Evolutionary conservation across 2,797 vertebrate species (phyloP).

Genomic region (Channa striata): DNA sequence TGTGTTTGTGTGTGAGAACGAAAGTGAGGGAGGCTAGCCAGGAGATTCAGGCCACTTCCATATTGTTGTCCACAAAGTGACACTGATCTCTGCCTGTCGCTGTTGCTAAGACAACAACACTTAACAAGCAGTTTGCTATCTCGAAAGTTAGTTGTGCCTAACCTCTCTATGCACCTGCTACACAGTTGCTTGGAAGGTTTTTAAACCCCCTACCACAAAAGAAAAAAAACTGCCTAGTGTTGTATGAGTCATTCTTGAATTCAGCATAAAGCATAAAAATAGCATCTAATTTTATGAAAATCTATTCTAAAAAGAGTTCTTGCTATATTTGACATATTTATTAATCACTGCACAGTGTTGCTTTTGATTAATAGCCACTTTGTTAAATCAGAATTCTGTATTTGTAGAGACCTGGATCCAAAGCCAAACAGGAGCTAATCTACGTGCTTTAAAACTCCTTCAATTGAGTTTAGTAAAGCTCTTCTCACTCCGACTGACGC

Average conservation of each 20-base stretch:
- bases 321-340: neutral
- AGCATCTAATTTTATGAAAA: too few relatives aligned
- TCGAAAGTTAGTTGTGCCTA: neutral
- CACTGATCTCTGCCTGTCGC: conserved; percentile 17
- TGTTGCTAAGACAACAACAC: conserved; percentile 46
- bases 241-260: conserved; percentile 41
- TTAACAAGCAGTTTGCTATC: conserved; percentile 16
- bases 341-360: neutral
- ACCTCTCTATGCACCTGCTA: conserved; percentile 38
- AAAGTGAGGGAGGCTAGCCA: conserved; percentile 16
- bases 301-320: neutral
- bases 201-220: neutral
- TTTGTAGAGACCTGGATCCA: conserved; percentile 13
- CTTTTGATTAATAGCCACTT: neutral
- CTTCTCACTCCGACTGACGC: conserved; percentile 37
- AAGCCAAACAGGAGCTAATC: conserved; percentile 26
- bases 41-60: conserved; percentile 37
- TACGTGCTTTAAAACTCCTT: conserved; percentile 52
- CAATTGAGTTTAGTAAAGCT: conserved; percentile 54
- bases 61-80: conserved; percentile 40
- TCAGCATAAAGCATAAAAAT: conserved; percentile 2
- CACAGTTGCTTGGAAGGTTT: conserved; percentile 49
- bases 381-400: conserved; percentile 5
- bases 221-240: neutral
- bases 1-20: conserved; percentile 7